Evolutionary conservation across 2,797 vertebrate species (phyloP).

Genomic region (Neomorphus geoffroyi): DNA sequence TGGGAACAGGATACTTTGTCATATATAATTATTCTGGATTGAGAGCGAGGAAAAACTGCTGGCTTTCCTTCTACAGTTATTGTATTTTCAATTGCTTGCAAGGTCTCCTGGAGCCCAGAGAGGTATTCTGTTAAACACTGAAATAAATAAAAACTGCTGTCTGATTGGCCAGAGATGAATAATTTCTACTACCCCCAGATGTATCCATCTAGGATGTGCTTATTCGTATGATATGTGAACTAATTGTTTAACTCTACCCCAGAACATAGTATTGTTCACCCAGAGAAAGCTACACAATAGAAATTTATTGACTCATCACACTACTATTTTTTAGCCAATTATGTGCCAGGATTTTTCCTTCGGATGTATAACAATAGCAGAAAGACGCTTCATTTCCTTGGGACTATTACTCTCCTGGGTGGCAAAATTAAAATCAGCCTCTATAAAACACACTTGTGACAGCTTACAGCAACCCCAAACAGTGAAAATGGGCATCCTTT

Average conservation of each 20-base stretch:
- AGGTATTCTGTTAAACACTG: slow-evolving; percentile 56
- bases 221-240: slow-evolving; percentile 66
- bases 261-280: slow-evolving; percentile 60
- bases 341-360: slow-evolving; percentile 58
- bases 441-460: slow-evolving; percentile 3
- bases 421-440: slow-evolving; percentile 67
- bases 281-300: slow-evolving; percentile 63
- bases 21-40: slow-evolving; percentile 28
- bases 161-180: slow-evolving; percentile 50
- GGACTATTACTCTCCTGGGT: slow-evolving; percentile 57
- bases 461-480: neutral
- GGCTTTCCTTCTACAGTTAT: slow-evolving; percentile 55
- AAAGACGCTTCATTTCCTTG: slow-evolving; percentile 40
- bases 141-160: slow-evolving; percentile 66
- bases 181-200: slow-evolving; percentile 58
- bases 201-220: slow-evolving; percentile 59
- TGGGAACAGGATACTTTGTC: slow-evolving; percentile 36
- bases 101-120: slow-evolving; percentile 57
- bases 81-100: slow-evolving; percentile 56
- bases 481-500: neutral
- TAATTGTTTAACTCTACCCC: slow-evolving; percentile 66
- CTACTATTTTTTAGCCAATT: slow-evolving; percentile 67
- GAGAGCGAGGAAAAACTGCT: slow-evolving; percentile 43
- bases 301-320: slow-evolving; percentile 67
- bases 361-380: slow-evolving; percentile 62